phyloP scores from a whole-genome alignment of 1,140 invertebrate genomes.

The Orchestia grillus region DNA sequence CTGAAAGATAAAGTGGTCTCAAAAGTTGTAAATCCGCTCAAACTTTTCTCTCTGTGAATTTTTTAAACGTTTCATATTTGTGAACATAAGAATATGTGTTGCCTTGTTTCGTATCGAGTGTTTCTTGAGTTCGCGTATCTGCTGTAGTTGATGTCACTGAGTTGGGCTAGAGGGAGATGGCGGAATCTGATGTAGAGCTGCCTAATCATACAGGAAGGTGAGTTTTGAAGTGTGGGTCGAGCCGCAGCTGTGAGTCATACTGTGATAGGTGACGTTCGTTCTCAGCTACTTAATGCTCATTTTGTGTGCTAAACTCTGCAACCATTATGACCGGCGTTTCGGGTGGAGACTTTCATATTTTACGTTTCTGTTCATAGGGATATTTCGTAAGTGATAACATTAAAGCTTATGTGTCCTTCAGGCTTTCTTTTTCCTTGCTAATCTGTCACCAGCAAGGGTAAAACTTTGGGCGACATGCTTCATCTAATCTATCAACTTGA shows the following conservation, averaged over 20 bases:
- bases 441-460: not conserved
- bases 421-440: not conserved
- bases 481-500: not conserved
- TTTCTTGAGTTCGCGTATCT: not conserved
- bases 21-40: not conserved
- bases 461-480: not conserved
- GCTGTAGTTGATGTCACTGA: not conserved
- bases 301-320: slow-evolving; percentile 47
- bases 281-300: slow-evolving; percentile 55
- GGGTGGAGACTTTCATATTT: slow-evolving; percentile 12
- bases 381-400: slow-evolving; percentile 50
- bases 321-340: not conserved
- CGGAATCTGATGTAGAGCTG: not conserved
- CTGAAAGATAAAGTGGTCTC: not conserved
- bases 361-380: slow-evolving; percentile 46
- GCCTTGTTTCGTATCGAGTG: not conserved
- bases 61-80: slow-evolving; percentile 27
- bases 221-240: not conserved
- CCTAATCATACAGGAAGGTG: slow-evolving; percentile 19
- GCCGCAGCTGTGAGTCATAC: slow-evolving; percentile 46
- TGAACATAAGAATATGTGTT: not conserved
- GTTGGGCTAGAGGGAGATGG: slow-evolving; percentile 4
- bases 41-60: not conserved
- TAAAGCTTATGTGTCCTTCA: slow-evolving; percentile 43
- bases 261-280: slow-evolving; percentile 51